phyloP scores from a whole-genome alignment of 1,140 invertebrate species.

The Drosophila eugracilis region DNA sequence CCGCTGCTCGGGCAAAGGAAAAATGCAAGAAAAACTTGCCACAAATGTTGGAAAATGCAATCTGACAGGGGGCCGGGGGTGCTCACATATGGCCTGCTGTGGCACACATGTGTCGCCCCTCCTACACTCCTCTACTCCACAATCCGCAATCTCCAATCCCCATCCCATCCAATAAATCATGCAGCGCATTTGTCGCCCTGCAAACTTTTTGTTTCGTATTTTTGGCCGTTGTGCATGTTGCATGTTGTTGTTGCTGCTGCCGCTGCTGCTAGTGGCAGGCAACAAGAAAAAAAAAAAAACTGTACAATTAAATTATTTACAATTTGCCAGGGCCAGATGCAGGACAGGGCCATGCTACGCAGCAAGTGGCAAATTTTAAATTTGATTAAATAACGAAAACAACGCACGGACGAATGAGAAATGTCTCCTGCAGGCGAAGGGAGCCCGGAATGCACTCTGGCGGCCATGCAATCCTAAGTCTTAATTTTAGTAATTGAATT shows the following conservation, averaged over 20 bases:
- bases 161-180: constrained; percentile 65
- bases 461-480: background rate
- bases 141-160: background rate
- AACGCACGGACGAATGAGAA: constrained; percentile 19
- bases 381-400: constrained; percentile 58
- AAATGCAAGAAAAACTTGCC: constrained; percentile 76
- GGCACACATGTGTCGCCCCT: constrained; percentile 57
- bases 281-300: constrained; percentile 33
- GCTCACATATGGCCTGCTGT: constrained; percentile 49
- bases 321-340: constrained; percentile 54
- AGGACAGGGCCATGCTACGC: constrained; percentile 35
- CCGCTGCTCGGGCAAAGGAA: constrained; percentile 54
- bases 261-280: constrained; percentile 41
- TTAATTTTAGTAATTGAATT: constrained; percentile 10
- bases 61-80: constrained; percentile 44
- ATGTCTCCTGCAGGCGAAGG: constrained; percentile 29
- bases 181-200: constrained; percentile 70
- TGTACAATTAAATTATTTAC: constrained; percentile 58
- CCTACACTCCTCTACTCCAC: background rate
- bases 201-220: constrained; percentile 21
- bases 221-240: constrained; percentile 5
- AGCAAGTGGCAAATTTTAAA: constrained; percentile 61
- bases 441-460: background rate
- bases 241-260: constrained; percentile 10
- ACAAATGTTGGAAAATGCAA: constrained; percentile 77